Evolutionary conservation across 2,113 vertebrate genomes (phyloP).

Genomic region (Osmerus mordax): DNA sequence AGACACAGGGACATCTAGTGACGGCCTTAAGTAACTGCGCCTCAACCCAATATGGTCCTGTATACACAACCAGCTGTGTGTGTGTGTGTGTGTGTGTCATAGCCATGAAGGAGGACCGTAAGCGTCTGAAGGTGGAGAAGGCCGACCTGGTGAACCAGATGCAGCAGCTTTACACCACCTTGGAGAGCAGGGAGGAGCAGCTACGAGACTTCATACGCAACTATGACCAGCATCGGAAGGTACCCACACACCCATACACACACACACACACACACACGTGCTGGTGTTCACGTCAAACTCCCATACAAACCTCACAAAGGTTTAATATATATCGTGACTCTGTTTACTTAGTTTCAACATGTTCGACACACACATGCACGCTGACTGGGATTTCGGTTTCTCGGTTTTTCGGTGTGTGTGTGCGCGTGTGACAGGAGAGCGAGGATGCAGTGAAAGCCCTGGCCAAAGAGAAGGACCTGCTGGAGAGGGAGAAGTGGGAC

Average conservation of each 20-base stretch:
- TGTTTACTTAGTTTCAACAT: too few species aligned
- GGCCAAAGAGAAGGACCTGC: slow-evolving; percentile 83
- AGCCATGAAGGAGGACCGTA: slow-evolving; percentile 89
- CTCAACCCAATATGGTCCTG: not conserved
- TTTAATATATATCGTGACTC: too few species aligned
- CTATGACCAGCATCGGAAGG: slow-evolving; percentile 88
- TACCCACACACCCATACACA: slow-evolving; percentile 35
- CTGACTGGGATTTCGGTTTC: not conserved
- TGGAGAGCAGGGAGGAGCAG: slow-evolving; percentile 86
- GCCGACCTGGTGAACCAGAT: slow-evolving; percentile 85
- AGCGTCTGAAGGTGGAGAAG: slow-evolving; percentile 84
- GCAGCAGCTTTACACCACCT: slow-evolving; percentile 86
- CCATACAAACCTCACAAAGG: not conserved
- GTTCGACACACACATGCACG: not conserved
- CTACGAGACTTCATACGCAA: slow-evolving; percentile 85
- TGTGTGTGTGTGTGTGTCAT: slow-evolving; percentile 16
- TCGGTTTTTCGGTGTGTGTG: not conserved
- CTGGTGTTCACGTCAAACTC: not conserved
- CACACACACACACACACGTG: not conserved
- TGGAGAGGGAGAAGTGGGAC: slow-evolving; percentile 89
- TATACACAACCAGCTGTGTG: not conserved
- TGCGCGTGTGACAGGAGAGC: slow-evolving; percentile 68
- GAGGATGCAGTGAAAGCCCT: slow-evolving; percentile 83
- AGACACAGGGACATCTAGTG: slow-evolving; percentile 54
- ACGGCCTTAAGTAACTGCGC: slow-evolving; percentile 19